Percentiles rank a stretch among this genome's conserved stretches.
These are phyloP conservation scores for Habropoda laboriosa DNA, from an alignment of 1,140 invertebrate genomes.

Conservation along the genomic window DNA sequence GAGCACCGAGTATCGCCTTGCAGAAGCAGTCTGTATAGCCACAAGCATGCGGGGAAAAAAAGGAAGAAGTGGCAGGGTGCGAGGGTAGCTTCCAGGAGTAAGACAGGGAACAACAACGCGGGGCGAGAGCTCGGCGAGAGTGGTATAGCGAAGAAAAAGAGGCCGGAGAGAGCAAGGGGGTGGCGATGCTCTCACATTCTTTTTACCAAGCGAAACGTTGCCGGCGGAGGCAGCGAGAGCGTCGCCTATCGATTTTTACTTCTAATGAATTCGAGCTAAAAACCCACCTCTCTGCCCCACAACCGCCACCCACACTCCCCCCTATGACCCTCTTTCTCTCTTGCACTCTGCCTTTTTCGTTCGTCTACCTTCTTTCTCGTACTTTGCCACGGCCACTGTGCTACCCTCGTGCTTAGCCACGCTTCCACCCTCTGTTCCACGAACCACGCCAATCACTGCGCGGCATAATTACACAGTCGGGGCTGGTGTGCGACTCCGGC, in stretches of 20 bases:
- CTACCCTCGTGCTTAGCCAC: conserved; percentile 66
- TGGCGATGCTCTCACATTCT: conserved; percentile 73
- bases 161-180: conserved; percentile 32
- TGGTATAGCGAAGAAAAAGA: conserved; percentile 1
- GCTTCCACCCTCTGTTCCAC: conserved; percentile 75
- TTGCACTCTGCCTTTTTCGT: conserved; percentile 17
- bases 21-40: conserved; percentile 51
- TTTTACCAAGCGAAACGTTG: conserved; percentile 75
- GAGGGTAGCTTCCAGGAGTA: conserved; percentile 40
- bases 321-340: conserved; percentile 52
- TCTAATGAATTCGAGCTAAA: conserved; percentile 82
- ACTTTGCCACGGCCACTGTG: conserved; percentile 54
- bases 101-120: conserved; percentile 32
- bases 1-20: conserved; percentile 62
- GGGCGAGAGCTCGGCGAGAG: conserved; percentile 26
- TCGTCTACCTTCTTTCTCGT: conserved; percentile 11
- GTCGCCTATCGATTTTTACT: conserved; percentile 81
- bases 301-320: conserved; percentile 43
- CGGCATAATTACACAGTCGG: conserved; percentile 80
- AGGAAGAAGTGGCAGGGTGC: conserved; percentile 45
- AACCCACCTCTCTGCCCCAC: conserved; percentile 68
- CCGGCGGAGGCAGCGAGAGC: conserved; percentile 72
- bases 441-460: conserved; percentile 81
- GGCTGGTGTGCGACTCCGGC: conserved; percentile 71
- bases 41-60: conserved; percentile 41